A percentile compares a stretch with the other conserved stretches of the same genome.
Evolutionary conservation across 2,113 vertebrate genomes (phyloP).

Genomic region (Motacilla alba): DNA sequence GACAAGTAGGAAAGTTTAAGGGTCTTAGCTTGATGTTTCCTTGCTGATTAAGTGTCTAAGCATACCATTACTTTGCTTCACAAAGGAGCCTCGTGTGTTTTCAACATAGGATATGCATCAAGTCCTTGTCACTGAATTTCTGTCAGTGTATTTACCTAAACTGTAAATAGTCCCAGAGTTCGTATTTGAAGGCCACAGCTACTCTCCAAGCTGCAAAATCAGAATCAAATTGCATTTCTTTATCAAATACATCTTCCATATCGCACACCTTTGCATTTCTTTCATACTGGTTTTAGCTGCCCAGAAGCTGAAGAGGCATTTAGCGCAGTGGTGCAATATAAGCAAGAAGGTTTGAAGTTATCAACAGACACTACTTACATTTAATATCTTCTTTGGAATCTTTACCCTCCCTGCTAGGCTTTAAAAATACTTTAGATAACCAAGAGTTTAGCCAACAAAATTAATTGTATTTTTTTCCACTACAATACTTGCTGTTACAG

Average conservation of each 20-base stretch:
- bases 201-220: neutral
- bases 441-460: neutral
- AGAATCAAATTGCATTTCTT: neutral
- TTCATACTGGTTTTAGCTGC: neutral
- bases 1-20: neutral
- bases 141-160: neutral
- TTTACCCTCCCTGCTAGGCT: neutral
- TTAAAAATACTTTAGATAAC: neutral
- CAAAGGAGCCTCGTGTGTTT: neutral
- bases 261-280: neutral
- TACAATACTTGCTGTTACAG: neutral
- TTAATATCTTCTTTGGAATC: conserved; percentile 6
- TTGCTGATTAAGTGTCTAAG: neutral
- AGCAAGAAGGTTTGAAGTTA: neutral
- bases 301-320: neutral
- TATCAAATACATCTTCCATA: neutral
- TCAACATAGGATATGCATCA: neutral
- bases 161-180: neutral
- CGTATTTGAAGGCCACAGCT: neutral
- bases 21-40: neutral
- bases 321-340: neutral
- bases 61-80: neutral
- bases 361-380: neutral
- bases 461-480: neutral
- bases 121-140: neutral